Percentiles rank a stretch among this genome's conserved stretches.
phyloP scores from a whole-genome alignment of 2,113 vertebrate species.

The Amazona guildingii region DNA sequence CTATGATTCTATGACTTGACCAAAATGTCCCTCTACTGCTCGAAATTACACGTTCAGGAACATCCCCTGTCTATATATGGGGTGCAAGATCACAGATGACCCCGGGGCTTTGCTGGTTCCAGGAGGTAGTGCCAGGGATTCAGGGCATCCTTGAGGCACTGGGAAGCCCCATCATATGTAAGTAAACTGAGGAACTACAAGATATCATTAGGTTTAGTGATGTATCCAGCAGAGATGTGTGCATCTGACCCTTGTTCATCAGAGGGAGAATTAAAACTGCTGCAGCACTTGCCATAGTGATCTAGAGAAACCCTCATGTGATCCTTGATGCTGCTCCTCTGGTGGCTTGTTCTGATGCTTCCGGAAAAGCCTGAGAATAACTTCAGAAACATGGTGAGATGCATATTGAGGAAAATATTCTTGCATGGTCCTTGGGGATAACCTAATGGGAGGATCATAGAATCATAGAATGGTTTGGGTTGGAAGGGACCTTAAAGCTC shows the following conservation, averaged over 20 bases:
- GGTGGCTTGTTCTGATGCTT: background rate
- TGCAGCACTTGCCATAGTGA: background rate
- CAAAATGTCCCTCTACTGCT: background rate
- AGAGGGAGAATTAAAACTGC: background rate
- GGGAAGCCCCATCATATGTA: background rate
- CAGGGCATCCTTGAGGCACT: background rate
- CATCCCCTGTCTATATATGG: fast-evolving
- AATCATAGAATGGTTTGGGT: no score
- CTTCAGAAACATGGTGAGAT: background rate
- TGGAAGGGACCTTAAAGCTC: no score
- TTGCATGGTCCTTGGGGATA: background rate
- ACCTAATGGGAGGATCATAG: background rate
- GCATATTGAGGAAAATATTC: background rate
- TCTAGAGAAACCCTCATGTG: background rate
- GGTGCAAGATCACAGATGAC: background rate
- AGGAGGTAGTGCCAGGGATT: background rate
- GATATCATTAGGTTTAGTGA: background rate
- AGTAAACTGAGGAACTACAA: background rate
- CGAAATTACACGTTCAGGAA: background rate
- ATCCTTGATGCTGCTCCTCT: fast-evolving
- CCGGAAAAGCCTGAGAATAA: background rate
- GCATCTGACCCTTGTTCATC: background rate
- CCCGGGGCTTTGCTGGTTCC: background rate
- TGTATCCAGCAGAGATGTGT: background rate
- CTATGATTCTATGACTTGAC: background rate